Evolutionary conservation across 2,888 invertebrate genomes (phyloP), one percentile per base, ranked within the genome.

Genomic region (Eristalis intricaria): DNA sequence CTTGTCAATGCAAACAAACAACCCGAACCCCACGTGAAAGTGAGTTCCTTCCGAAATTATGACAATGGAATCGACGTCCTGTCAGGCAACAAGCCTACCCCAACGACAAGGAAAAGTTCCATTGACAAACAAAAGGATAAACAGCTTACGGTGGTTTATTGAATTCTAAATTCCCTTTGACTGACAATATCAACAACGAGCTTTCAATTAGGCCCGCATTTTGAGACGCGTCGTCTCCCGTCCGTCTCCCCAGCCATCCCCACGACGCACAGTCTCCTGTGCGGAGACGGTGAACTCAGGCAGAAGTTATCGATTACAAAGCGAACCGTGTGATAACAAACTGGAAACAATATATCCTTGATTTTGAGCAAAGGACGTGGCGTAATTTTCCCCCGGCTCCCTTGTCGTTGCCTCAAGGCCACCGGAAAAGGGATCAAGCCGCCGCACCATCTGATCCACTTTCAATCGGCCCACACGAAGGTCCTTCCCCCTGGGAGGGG

Each of bases 271-370:
- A 22, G 56, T n/a, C n/a, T n/a, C n/a, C n/a, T n/a, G n/a, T n/a
- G n/a, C n/a, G n/a, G 35, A 19, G 32, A 19, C 1, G 50, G 7
- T 4, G 26, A 50, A 8, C 19, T 56, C 32, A 32, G 32, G 69
- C 22, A 56, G 11, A 69, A 58, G 32, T 56, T 68, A 29, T 68
- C 69, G 58, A 69, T 35, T 69, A 50, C 50, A 68, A 68, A 68
- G 66, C n/a, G n/a, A 23, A 65, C 19, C 43, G 26, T 26, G 65
- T 26, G 68, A 32, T 35, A 35, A 69, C 69, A 69, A 69, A 69
- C 22, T 58, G 69, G 50, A 69, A 69, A 69, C 69, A 58, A 35
- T 58, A 69, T 69, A 69, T 35, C 58, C 69, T 65, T 69, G 69
- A 50, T 7, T 56, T 69, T 40, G 10, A n/a, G 15, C 15, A 32